phyloP scores from a whole-genome alignment of 2,797 vertebrate genomes.

The Acropternis orthonyx region DNA sequence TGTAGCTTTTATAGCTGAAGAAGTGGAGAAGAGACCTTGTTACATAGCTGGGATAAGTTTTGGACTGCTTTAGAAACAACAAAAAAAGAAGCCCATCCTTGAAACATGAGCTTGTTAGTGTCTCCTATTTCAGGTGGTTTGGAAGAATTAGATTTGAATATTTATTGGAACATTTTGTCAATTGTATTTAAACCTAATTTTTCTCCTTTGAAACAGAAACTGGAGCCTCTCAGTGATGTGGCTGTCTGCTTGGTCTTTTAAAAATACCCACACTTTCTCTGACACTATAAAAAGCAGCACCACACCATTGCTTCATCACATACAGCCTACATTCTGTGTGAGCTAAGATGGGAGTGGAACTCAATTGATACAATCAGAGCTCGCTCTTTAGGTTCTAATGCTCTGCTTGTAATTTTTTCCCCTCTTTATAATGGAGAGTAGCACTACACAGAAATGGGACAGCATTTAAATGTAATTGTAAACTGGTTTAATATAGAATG shows the following conservation, averaged over 20 bases:
- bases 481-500: not conserved
- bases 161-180: not conserved
- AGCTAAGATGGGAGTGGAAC: not conserved
- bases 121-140: not conserved
- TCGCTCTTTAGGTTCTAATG: not conserved
- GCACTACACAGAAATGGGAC: not conserved
- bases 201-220: not conserved
- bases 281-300: not conserved
- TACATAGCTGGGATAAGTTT: not conserved
- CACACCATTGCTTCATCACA: not conserved
- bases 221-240: not conserved
- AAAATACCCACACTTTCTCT: not conserved
- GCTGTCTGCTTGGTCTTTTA: not conserved
- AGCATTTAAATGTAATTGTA: not conserved
- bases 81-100: not conserved
- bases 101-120: not conserved
- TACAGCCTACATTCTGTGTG: rapidly evolving
- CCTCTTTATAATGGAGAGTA: not conserved
- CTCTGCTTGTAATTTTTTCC: not conserved
- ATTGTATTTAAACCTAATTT: not conserved
- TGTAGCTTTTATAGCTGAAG: not conserved
- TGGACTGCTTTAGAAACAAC: not conserved
- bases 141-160: not conserved
- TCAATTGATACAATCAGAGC: rapidly evolving
- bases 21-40: not conserved